A percentile compares a stretch with the other conserved stretches of the same genome.
These are phyloP conservation scores for Salmo trutta DNA, from an alignment of 2,797 vertebrate species.

Conservation along the genomic window DNA sequence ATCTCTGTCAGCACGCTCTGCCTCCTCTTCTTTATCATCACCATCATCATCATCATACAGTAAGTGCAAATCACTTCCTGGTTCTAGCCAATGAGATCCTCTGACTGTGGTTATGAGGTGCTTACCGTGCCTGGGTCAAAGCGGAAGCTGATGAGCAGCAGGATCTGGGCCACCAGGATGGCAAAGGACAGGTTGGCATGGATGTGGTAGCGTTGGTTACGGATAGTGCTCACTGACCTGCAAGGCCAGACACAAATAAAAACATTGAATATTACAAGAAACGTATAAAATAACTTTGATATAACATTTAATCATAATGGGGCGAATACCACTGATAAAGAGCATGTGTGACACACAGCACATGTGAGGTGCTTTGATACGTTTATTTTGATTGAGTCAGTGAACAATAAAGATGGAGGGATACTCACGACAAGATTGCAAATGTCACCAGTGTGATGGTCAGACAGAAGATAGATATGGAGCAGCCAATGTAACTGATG, in stretches of 20 bases:
- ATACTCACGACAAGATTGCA: constrained; percentile 94
- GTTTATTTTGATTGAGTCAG: neutral
- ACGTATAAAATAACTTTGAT: neutral
- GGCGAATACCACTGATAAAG: neutral
- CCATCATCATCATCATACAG: neutral
- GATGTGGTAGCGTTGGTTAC: constrained; percentile 96
- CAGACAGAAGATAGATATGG: constrained; percentile 91
- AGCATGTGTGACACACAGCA: neutral
- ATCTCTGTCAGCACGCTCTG: neutral
- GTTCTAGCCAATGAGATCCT: neutral
- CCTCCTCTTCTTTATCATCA: neutral
- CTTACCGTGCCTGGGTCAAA: constrained; percentile 86
- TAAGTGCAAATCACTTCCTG: neutral
- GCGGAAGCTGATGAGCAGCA: constrained; percentile 89
- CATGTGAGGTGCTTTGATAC: neutral
- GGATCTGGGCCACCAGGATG: constrained; percentile 90
- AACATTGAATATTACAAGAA: neutral
- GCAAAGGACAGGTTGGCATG: constrained; percentile 93
- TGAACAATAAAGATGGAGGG: constrained; percentile 3
- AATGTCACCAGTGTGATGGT: constrained; percentile 92
- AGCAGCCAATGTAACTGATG: constrained; percentile 94
- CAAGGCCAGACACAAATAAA: constrained; percentile 15
- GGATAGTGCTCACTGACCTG: constrained; percentile 95
- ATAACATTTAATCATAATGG: neutral
- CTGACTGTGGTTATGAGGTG: neutral